phyloP scores from a whole-genome alignment of 2,797 vertebrate genomes.

The Miichthys miiuy region DNA sequence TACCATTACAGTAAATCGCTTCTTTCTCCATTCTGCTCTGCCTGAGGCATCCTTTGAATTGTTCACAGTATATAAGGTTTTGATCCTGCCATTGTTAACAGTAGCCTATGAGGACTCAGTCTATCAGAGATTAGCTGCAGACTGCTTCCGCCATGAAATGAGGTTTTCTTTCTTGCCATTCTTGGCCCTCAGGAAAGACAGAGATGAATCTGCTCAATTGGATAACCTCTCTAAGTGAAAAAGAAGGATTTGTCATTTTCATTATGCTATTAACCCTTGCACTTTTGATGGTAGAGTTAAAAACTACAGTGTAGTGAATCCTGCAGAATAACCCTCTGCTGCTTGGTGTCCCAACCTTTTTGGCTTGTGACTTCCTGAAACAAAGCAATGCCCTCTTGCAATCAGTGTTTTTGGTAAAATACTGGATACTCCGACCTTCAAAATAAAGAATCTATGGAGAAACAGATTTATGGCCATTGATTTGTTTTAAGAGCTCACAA shows the following conservation, averaged over 20 bases:
- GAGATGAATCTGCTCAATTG: conserved; percentile 55
- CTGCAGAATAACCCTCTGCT: conserved; percentile 13
- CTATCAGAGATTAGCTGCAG: conserved; percentile 71
- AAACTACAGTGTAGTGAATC: conserved; percentile 6
- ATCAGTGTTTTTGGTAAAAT: not conserved
- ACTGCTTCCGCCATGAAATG: conserved; percentile 62
- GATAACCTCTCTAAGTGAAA: conserved; percentile 61
- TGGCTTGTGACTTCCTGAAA: not conserved
- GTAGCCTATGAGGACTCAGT: conserved; percentile 58
- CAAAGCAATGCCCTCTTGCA: too few relatives aligned
- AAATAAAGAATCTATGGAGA: not conserved
- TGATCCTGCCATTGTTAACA: conserved; percentile 69
- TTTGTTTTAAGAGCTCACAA: conserved; percentile 5
- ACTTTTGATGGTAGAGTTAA: conserved; percentile 24
- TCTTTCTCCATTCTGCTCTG: conserved; percentile 53
- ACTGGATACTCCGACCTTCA: not conserved
- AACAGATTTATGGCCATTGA: not conserved
- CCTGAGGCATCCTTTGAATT: conserved; percentile 52
- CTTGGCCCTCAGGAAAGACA: conserved; percentile 51
- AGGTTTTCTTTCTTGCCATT: conserved; percentile 50
- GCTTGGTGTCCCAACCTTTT: not conserved
- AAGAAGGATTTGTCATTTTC: conserved; percentile 67
- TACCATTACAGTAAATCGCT: conserved; percentile 68
- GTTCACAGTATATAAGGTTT: conserved; percentile 65
- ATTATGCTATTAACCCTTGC: conserved; percentile 66